Evolutionary conservation across 2,113 vertebrate genomes (phyloP).

Genomic region (Glareola pratincola): DNA sequence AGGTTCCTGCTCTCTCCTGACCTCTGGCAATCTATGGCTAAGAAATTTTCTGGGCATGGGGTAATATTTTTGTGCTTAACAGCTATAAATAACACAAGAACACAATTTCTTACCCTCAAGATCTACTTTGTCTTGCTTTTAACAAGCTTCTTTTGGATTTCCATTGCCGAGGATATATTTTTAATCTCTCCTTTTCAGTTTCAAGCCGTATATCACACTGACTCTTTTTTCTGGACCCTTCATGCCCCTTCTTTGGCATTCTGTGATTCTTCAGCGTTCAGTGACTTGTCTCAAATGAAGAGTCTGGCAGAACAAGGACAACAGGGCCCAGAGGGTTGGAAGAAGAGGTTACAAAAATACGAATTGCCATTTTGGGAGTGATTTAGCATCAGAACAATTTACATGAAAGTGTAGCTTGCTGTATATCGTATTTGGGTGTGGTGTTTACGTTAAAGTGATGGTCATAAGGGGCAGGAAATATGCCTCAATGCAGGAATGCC

Average conservation of each 20-base stretch:
- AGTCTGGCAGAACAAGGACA: background rate
- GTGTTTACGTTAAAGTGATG: background rate
- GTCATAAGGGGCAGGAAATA: background rate
- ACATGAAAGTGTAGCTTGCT: background rate
- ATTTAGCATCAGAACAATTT: background rate
- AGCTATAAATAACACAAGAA: background rate
- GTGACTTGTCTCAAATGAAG: background rate
- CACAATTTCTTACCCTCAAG: background rate
- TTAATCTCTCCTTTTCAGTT: background rate
- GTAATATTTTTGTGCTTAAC: background rate
- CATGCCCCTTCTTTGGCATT: background rate
- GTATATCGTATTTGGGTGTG: background rate
- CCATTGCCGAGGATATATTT: background rate
- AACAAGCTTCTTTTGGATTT: background rate
- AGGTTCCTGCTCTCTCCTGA: background rate
- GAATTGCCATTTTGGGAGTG: background rate
- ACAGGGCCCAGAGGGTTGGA: background rate
- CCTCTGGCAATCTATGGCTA: background rate
- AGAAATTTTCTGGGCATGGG: background rate
- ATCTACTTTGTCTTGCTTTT: background rate
- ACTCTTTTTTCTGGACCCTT: background rate
- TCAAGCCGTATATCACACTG: background rate
- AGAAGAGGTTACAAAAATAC: background rate
- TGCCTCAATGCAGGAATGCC: background rate
- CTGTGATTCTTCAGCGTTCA: background rate